A percentile compares a stretch with the other conserved stretches of the same genome.
phyloP scores from a whole-genome alignment of 2,888 invertebrate species.

The Himalopsyche anomala region DNA sequence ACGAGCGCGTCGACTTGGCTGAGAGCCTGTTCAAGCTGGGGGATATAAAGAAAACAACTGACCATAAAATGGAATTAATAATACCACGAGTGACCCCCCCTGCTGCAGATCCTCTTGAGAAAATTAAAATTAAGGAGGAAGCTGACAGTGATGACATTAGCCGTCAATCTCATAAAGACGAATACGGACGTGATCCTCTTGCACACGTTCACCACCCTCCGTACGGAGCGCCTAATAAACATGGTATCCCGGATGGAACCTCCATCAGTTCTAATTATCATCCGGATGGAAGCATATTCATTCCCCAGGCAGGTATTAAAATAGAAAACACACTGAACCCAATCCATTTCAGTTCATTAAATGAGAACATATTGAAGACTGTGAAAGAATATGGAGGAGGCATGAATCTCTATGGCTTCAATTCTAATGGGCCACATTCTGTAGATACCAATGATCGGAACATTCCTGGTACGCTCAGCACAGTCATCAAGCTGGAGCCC shows the following conservation, averaged over 20 bases:
- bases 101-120: conserved; percentile 75
- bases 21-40: conserved; percentile 44
- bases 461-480: conserved; percentile 73
- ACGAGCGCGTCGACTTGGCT: conserved; percentile 56
- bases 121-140: conserved; percentile 77
- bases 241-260: conserved; percentile 39
- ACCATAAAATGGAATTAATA: conserved; percentile 79
- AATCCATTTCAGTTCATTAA: conserved; percentile 48
- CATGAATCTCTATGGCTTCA: conserved; percentile 56
- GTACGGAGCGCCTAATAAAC: conserved; percentile 41
- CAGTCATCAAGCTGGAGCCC: conserved; percentile 76
- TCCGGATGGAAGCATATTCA: conserved; percentile 45
- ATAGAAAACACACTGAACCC: conserved; percentile 54
- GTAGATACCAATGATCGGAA: conserved; percentile 73
- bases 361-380: conserved; percentile 58
- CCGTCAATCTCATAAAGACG: conserved; percentile 74
- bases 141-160: conserved; percentile 74
- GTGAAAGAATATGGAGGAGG: conserved; percentile 59
- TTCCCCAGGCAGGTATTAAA: conserved; percentile 57
- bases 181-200: conserved; percentile 74
- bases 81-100: conserved; percentile 79
- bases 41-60: conserved; percentile 64
- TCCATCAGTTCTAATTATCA: conserved; percentile 31
- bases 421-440: conserved; percentile 46
- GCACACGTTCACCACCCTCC: conserved; percentile 74